These are phyloP conservation scores for Sebastes paucispinis DNA, from an alignment of 2,797 vertebrate species.

Conservation along the genomic window DNA sequence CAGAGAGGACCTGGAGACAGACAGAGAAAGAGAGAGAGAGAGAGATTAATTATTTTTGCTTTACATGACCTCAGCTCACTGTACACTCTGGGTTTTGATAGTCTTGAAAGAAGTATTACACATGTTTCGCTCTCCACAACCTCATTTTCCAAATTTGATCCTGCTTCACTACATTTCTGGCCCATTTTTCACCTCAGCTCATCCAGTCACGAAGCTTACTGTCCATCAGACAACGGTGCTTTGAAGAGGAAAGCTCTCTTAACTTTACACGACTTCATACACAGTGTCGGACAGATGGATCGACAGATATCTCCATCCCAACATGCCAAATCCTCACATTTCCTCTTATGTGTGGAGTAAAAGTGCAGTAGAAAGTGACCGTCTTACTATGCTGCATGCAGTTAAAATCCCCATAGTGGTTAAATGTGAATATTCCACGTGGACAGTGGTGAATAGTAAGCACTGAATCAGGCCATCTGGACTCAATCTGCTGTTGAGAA, in stretches of 20 bases:
- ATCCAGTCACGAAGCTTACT: background rate
- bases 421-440: slow-evolving; percentile 6
- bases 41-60: background rate
- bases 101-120: background rate
- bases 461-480: slow-evolving; percentile 37
- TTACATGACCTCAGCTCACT: background rate
- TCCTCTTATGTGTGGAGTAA: background rate
- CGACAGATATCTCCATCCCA: background rate
- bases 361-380: background rate
- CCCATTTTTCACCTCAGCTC: background rate
- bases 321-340: background rate
- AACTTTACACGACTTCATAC: background rate
- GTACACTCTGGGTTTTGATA: background rate
- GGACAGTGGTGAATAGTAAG: slow-evolving; percentile 15
- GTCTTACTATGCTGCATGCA: background rate
- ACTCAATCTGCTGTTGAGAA: background rate
- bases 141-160: background rate
- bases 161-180: background rate
- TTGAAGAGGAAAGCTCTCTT: background rate
- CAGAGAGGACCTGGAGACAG: slow-evolving; percentile 87
- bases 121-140: background rate
- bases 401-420: background rate
- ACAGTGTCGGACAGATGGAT: background rate
- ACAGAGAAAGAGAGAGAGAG: slow-evolving; percentile 21
- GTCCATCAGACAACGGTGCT: background rate